phyloP scores from a whole-genome alignment of 2,113 vertebrate genomes.

The Grammomys dolichurus region DNA sequence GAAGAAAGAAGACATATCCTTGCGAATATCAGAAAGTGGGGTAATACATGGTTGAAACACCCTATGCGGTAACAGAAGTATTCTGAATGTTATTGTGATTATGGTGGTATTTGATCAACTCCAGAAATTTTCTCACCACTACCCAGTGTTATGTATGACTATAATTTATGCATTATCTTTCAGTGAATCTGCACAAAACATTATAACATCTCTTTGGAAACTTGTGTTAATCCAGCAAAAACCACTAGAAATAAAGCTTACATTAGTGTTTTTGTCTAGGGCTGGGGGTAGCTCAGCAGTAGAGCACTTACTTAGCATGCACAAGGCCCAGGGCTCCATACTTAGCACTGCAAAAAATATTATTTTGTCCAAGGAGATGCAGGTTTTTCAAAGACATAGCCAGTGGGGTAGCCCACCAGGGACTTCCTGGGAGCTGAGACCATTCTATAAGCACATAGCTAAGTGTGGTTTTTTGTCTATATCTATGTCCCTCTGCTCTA shows the following conservation, averaged over 20 bases:
- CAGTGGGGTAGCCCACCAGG: neutral
- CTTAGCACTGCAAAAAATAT: neutral
- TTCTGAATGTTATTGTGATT: neutral
- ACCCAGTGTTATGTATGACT: neutral
- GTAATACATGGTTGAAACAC: neutral
- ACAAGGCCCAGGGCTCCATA: neutral
- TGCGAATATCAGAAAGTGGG: neutral
- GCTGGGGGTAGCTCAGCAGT: neutral
- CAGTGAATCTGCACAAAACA: neutral
- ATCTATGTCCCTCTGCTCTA: neutral
- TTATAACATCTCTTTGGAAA: slow-evolving; percentile 26
- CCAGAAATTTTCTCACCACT: slow-evolving; percentile 20
- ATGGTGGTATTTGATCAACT: neutral
- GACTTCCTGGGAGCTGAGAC: neutral
- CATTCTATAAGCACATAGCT: neutral
- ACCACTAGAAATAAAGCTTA: neutral
- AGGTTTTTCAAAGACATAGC: neutral
- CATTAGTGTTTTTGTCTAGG: neutral
- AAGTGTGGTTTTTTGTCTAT: neutral
- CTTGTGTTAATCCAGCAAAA: slow-evolving; percentile 16
- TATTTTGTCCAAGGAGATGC: neutral
- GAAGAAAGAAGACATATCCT: neutral
- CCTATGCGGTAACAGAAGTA: neutral
- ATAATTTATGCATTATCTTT: slow-evolving; percentile 44
- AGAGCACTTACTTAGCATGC: neutral